Evolutionary conservation across 2,797 vertebrate genomes (phyloP), one percentile per base, ranked within the genome.

Genomic region (Schizopygopsis malacanthus): DNA sequence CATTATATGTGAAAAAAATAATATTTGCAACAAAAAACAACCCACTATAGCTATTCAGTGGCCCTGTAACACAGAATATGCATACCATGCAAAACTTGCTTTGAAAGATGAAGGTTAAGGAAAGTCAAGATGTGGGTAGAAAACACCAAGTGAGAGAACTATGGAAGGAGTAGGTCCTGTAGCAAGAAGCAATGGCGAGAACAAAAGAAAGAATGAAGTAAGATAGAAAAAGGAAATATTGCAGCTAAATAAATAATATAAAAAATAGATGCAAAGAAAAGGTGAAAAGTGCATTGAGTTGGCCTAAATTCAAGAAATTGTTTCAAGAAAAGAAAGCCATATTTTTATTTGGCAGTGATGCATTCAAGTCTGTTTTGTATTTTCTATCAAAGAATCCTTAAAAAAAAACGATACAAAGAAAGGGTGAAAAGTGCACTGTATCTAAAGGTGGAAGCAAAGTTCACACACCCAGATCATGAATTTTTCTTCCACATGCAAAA

Each of bases 81-180:
- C n/a, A 25, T 20, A 50, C 10, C 4, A 43, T 71, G 33, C 33
- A 67, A 39, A 50, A 10, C 12, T 25, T 15, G 12, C 54, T 22
- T 37, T 76, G 12, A 84, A 50, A 83, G n/a, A 67, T 20, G 4
- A 41, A 79, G 56, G 59, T 2, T 45, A 6, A 43, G 20, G 39
- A 82, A 56, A 52, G 52, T 82, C 67, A 82, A 73, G 41, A 25
- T 41, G n/a, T 59, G 67, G 16, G 20, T 22, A 63, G 18, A 61
- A 75, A 45, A 41, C 5, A 59, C 5, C 25, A 47, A 63, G 25
- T n/a, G 7, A 75, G 11, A 83, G 41, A 83, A 45, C 12, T 56
- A 2, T 45, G 28, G 43, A 41, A n/a, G n/a, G 20, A 45, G 11
- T 25, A 75, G 6, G 45, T 43, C 13, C 22, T 59, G 11, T 63